These are phyloP conservation scores for Caenorhabditis sinica DNA, from an alignment of 2,888 invertebrate species.

Conservation along the genomic window DNA sequence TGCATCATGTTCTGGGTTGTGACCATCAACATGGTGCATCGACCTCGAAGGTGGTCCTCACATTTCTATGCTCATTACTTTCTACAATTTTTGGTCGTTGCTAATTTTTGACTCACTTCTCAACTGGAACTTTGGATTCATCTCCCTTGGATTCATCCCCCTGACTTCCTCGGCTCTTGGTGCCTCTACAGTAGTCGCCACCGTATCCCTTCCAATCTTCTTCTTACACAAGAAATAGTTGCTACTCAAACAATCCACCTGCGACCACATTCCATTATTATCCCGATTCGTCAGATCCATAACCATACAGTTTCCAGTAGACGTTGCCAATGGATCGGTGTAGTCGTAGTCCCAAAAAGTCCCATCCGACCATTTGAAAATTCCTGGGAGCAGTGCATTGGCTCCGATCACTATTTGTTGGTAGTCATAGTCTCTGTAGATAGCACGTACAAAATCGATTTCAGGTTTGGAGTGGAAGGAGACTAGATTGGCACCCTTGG, in stretches of 20 bases:
- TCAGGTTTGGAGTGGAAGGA: slow-evolving; percentile 40
- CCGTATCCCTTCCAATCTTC: neutral
- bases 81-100: neutral
- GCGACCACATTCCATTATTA: slow-evolving; percentile 26
- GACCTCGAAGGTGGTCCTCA: too few relatives aligned
- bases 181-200: neutral
- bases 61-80: too few relatives aligned
- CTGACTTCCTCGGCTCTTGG: neutral
- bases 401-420: slow-evolving; percentile 16
- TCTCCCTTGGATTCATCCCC: too few relatives aligned
- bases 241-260: slow-evolving; percentile 11
- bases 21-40: too few relatives aligned
- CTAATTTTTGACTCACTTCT: neutral
- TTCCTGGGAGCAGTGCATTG: slow-evolving; percentile 15
- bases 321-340: slow-evolving; percentile 11
- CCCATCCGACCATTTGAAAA: slow-evolving; percentile 21
- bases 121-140: neutral
- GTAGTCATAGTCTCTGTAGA: slow-evolving; percentile 21
- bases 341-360: slow-evolving; percentile 21
- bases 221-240: slow-evolving; percentile 36
- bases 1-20: too few relatives aligned
- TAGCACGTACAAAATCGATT: slow-evolving; percentile 21
- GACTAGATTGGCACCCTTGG: slow-evolving; percentile 1
- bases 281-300: slow-evolving; percentile 16
- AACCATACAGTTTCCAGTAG: slow-evolving; percentile 13